Evolutionary conservation across 2,888 invertebrate genomes (phyloP).

Genomic region (Tuberolachnus salignus): DNA sequence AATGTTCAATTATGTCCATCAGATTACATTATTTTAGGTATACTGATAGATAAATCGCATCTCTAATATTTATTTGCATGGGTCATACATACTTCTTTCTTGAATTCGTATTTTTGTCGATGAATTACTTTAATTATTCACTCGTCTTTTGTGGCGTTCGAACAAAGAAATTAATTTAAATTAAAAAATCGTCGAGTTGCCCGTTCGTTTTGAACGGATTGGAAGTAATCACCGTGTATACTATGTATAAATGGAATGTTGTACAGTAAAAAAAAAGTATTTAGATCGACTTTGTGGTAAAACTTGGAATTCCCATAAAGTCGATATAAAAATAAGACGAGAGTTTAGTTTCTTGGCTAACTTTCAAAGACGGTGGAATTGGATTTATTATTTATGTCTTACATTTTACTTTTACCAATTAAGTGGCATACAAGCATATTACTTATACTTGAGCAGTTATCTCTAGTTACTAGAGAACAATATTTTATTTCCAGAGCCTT

Average conservation of each 20-base stretch:
- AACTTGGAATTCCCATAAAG: slow-evolving; percentile 20
- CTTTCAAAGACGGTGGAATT: slow-evolving; percentile 39
- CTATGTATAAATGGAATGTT: no score
- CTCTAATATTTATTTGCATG: neutral
- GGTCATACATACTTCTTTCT: neutral
- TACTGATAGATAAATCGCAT: neutral
- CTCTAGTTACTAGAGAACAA: slow-evolving; percentile 9
- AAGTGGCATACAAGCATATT: neutral
- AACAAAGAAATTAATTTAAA: slow-evolving; percentile 12
- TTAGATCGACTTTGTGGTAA: neutral
- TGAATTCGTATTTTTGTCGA: neutral
- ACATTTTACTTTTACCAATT: slow-evolving; percentile 25
- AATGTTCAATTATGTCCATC: neutral
- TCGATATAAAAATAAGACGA: slow-evolving; percentile 19
- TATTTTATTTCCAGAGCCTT: neutral
- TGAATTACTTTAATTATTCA: neutral
- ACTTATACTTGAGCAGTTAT: no score
- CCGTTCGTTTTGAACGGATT: neutral
- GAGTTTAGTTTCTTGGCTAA: slow-evolving; percentile 37
- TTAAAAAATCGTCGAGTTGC: no score
- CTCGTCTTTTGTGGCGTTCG: neutral
- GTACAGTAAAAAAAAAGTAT: no score
- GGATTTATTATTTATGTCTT: slow-evolving; percentile 34
- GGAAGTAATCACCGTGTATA: neutral
- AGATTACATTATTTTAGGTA: neutral